Base-by-base conservation (phyloP, 2,888 invertebrate genomes). In the Diogma glabrata region DNA sequence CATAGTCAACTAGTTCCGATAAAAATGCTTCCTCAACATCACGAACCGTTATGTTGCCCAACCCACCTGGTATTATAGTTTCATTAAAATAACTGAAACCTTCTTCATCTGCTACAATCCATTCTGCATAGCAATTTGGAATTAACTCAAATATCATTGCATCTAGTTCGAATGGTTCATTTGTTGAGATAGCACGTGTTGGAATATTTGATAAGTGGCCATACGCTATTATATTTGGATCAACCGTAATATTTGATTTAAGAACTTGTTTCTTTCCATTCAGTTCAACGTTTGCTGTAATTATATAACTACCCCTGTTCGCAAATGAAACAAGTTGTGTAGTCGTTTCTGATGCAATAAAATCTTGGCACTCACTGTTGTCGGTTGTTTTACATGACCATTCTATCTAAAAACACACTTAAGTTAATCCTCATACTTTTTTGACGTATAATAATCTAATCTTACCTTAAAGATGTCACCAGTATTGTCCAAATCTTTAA, bases 1-100 rank as follows among this genome's bases (percentile, higher is more conserved):
- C 49, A 26, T 36, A 49, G 17, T 49, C 49, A 17, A 49, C 36
- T 6, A 49, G 14, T 20, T 49, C 49, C n/a, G 49, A 49, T 38
- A 49, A 38, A 24, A 49, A 49, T 24, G 23, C 38, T 36, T 36
- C 36, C 8, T 49, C 38, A 10, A 48, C 48, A 38, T 49, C 38
- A 16, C 23, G 24, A 28, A 49, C 24, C 17, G 49, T 36, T 16
- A 17, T 23, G 17, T 49, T 36, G 1, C 38, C 49, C 4, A 49
- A 24, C 1, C 49, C 49, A 24, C 26, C 26, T 4, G 38, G 36
- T 16, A 49, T 36, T 36, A 23, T 17, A 38, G 22, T 16, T 49
- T 17, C 20, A 19, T 38, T 26, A 24, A 49, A 49, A 36, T 38
- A 49, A 9, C 23, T 16, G 24, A 38, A 49, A 24, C 36, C 36